Evolutionary conservation across 2,888 invertebrate genomes (phyloP), one percentile per base, ranked within the genome.

Genomic region (Tachina lurida): DNA sequence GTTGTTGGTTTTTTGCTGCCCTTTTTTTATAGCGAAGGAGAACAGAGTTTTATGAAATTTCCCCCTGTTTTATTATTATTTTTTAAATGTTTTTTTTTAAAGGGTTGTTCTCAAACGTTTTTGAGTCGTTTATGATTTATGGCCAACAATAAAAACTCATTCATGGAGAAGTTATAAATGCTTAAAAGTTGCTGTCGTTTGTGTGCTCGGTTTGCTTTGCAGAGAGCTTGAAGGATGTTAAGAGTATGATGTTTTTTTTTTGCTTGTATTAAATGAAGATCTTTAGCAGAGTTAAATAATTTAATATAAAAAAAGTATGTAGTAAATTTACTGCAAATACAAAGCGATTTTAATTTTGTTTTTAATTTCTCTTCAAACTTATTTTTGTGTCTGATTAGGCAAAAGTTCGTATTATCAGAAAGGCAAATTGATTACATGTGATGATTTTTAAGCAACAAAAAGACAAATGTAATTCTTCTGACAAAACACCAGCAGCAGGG

Each of bases 41-140:
- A 77, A 19, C 41, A n/a, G 8, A 22, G n/a, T 68, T 76, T 68
- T 54, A 56, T 83, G 41, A 43, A 77, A 67, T 77, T 73, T 74
- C 67, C 58, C 45, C 75, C 45, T 19, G 54, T 65, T 58, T 68
- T 67, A 47, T 56, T 31, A 31, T 31, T 31, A 31, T 65, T 62
- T 74, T 3, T 52, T 31, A 17, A 31, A 31, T 31, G 31, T 31
- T n/a, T 8, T 63, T 43, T 78, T 41, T 49, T 9, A 78, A 83
- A 86, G 79, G 82, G 83, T 79, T 79, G 79, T 86, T 86, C 79
- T 77, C 86, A 86, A 86, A 83, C 76, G 67, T 76, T 83, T 86
- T 74, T 45, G 75, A 86, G 75, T 76, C 75, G 67, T 43, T 12
- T 63, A 76, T 86, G 86, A 83, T 83, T 83, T 86, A 83, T 80